Percentiles rank a stretch among this genome's conserved stretches.
These are phyloP conservation scores for Bambusicola thoracicus DNA, from an alignment of 2,113 vertebrate species.

Conservation along the genomic window DNA sequence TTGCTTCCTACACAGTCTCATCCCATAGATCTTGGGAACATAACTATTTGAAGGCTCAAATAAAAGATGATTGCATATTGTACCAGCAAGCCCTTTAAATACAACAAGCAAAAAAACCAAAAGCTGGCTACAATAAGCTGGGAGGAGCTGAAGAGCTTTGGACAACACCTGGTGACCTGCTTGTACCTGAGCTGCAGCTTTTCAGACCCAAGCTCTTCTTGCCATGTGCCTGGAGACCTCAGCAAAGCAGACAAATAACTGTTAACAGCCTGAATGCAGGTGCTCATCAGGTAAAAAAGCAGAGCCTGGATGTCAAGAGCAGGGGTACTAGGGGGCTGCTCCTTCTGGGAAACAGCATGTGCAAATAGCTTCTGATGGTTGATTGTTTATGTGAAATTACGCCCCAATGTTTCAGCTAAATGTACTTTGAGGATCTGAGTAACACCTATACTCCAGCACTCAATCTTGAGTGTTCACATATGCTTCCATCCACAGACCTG, in stretches of 20 bases:
- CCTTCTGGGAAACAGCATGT: not conserved
- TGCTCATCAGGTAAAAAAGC: not conserved
- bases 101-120: fast-evolving
- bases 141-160: not conserved
- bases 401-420: not conserved
- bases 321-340: not conserved
- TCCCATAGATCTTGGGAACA: not conserved
- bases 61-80: not conserved
- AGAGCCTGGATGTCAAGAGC: not conserved
- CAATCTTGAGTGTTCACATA: not conserved
- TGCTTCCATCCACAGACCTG: fast-evolving
- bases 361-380: not conserved
- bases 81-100: fast-evolving
- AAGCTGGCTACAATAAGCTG: fast-evolving
- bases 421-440: not conserved
- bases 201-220: not conserved
- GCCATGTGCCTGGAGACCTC: not conserved
- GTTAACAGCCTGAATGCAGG: not conserved
- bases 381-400: not conserved
- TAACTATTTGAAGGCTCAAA: not conserved
- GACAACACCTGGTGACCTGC: fast-evolving
- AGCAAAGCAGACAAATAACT: not conserved
- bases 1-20: not conserved
- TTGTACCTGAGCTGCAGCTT: not conserved
- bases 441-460: not conserved